These are phyloP conservation scores for Lethrus apterus DNA, from an alignment of 1,140 invertebrate genomes.

Conservation along the genomic window DNA sequence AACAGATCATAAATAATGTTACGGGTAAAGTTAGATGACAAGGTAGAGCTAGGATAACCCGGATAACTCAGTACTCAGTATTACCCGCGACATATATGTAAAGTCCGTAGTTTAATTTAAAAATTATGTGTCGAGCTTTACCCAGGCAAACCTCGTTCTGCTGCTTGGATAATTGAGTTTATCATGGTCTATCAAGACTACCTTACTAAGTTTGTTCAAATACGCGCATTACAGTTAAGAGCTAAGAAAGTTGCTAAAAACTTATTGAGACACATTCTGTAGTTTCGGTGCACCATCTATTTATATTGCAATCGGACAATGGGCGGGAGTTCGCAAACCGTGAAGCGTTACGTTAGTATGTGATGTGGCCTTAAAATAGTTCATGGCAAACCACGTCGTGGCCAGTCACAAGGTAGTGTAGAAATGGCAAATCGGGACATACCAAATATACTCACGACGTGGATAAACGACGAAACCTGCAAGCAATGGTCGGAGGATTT, in stretches of 20 bases:
- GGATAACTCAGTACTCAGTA: too few species aligned
- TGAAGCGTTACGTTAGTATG: constrained; percentile 24
- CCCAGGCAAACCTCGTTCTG: too few species aligned
- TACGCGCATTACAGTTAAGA: too few species aligned
- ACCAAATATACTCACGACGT: constrained; percentile 30
- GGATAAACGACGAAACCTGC: constrained; percentile 27
- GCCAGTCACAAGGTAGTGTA: constrained; percentile 20
- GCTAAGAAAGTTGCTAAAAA: constrained; percentile 30
- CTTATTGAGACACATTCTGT: constrained; percentile 32
- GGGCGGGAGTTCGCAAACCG: constrained; percentile 38
- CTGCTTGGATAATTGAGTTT: too few species aligned
- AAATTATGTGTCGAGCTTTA: too few species aligned
- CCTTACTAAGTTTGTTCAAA: too few species aligned
- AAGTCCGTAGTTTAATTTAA: too few species aligned
- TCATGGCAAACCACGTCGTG: constrained; percentile 33
- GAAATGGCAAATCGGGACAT: constrained; percentile 32
- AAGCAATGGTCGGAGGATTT: constrained; percentile 29
- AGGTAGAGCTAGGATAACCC: too few species aligned
- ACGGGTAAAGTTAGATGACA: too few species aligned
- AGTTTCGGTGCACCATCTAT: constrained; percentile 36
- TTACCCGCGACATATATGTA: too few species aligned
- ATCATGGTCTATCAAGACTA: too few species aligned
- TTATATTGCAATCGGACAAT: constrained; percentile 39
- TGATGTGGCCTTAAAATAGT: constrained; percentile 36
- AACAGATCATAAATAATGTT: too few species aligned